Percentiles rank a stretch among this genome's conserved stretches.
Conservation (phyloP, 2,797 vertebrate species). For the Anabacerthia variegaticeps region DNA sequence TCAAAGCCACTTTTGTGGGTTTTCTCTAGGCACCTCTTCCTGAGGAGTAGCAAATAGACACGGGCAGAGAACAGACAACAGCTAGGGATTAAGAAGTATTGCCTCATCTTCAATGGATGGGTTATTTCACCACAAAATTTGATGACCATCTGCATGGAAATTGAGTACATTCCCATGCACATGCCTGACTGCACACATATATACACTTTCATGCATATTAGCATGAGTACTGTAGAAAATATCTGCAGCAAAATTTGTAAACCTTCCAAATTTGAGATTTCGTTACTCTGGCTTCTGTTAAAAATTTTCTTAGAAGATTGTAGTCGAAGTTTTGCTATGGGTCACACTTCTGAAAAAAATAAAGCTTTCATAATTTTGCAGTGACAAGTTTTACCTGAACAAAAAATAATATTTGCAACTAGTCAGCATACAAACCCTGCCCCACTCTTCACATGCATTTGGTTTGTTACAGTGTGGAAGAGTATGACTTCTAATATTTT, state of each 20-base stretch:
- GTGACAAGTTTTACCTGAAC: not conserved
- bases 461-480: not conserved
- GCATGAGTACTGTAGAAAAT: not conserved
- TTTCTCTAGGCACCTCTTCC: not conserved
- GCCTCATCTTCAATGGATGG: not conserved
- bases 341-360: not conserved
- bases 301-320: not conserved
- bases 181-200: not conserved
- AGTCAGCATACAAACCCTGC: not conserved
- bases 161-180: not conserved
- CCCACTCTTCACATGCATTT: not conserved
- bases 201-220: fast-evolving
- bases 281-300: not conserved
- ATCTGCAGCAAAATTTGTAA: not conserved
- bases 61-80: not conserved
- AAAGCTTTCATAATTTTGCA: not conserved
- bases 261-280: not conserved
- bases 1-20: not conserved
- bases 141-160: not conserved
- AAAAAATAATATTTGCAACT: not conserved
- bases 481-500: not conserved
- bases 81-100: not conserved
- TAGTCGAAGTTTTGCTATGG: not conserved
- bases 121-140: not conserved
- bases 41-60: not conserved